These are phyloP conservation scores for Balaeniceps rex DNA, from an alignment of 2,113 vertebrate species.

Conservation along the genomic window DNA sequence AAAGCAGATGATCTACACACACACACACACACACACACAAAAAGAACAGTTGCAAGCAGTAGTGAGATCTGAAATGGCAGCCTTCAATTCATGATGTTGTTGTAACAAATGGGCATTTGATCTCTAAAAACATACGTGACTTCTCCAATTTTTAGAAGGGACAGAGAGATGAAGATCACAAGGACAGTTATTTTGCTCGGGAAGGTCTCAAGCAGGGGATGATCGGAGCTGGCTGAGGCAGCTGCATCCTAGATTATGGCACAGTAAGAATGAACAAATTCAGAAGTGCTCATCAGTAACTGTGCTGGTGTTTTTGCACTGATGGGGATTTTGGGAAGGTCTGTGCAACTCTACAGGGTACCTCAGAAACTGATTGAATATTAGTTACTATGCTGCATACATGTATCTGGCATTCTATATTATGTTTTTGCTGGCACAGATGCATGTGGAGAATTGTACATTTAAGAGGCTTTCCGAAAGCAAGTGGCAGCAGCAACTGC, in stretches of 20 bases:
- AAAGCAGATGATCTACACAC: not conserved
- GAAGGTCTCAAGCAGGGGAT: not conserved
- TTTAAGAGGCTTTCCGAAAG: not conserved
- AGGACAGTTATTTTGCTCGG: not conserved
- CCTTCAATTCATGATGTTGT: not conserved
- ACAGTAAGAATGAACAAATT: not conserved
- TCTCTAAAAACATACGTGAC: not conserved
- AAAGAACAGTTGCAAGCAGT: not conserved
- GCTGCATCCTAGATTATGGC: not conserved
- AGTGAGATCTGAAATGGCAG: not conserved
- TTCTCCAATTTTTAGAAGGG: not conserved
- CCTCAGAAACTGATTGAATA: not conserved
- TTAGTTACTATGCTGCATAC: not conserved
- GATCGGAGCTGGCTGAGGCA: not conserved
- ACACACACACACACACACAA: not conserved
- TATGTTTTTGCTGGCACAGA: not conserved
- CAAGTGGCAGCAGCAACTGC: not conserved
- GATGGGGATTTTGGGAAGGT: not conserved
- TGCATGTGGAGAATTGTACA: not conserved
- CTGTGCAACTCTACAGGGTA: not conserved
- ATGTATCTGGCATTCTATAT: not conserved
- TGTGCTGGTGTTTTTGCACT: not conserved
- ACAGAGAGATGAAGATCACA: not conserved
- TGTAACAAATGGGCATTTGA: not conserved
- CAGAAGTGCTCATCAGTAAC: not conserved